These are phyloP conservation scores for Colletes gigas DNA, from an alignment of 1,140 invertebrate species.

Conservation along the genomic window DNA sequence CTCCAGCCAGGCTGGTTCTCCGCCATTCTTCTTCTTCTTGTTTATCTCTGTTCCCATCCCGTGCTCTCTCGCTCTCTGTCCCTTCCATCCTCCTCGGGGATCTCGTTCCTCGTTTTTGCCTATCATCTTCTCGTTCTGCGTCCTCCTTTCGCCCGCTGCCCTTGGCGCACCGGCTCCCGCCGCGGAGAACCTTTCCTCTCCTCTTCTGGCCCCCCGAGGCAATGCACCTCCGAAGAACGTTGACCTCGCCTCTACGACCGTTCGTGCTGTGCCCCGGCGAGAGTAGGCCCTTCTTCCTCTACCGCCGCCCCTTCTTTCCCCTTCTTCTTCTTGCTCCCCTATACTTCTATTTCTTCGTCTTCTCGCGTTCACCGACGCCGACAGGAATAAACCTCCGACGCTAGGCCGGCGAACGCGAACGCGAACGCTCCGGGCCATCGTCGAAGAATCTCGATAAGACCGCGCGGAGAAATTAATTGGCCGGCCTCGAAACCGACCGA, in stretches of 20 bases:
- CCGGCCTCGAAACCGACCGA: conserved; percentile 61
- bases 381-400: conserved; percentile 68
- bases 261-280: conserved; percentile 43
- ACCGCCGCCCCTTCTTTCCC: conserved; percentile 24
- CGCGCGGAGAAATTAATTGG: conserved; percentile 76
- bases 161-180: conserved; percentile 46
- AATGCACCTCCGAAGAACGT: conserved; percentile 75
- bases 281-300: conserved; percentile 54
- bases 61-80: conserved; percentile 45
- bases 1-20: conserved; percentile 54
- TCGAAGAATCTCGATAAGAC: conserved; percentile 74
- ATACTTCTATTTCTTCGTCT: conserved; percentile 55
- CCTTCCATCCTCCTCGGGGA: conserved; percentile 36
- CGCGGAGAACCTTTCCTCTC: conserved; percentile 26
- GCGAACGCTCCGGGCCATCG: conserved; percentile 68
- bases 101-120: conserved; percentile 52
- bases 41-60: conserved; percentile 38
- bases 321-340: conserved; percentile 35
- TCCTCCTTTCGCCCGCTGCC: conserved; percentile 52
- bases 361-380: conserved; percentile 56
- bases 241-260: conserved; percentile 69
- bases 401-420: conserved; percentile 19
- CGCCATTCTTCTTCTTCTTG: conserved; percentile 56
- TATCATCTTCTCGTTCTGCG: conserved; percentile 51
- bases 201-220: conserved; percentile 66